Evolutionary conservation across 1,140 invertebrate genomes (phyloP).

Genomic region (Brachionus sp.): DNA sequence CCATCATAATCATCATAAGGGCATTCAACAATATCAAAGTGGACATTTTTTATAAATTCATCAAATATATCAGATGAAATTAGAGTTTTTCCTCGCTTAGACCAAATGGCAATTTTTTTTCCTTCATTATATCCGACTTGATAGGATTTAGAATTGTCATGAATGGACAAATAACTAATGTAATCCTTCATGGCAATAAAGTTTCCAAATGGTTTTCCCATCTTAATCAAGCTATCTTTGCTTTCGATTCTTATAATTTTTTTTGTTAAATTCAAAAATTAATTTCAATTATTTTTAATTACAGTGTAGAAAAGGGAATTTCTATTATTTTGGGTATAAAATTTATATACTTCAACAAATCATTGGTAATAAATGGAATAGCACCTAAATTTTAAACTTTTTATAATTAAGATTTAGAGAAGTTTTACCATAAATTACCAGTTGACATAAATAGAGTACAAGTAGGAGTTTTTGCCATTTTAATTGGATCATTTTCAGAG

Average conservation of each 20-base stretch:
- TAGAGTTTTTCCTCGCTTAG: conserved; percentile 35
- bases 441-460: conserved; percentile 36
- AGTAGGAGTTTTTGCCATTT: background rate
- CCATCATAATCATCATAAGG: conserved; percentile 4
- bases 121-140: conserved; percentile 18
- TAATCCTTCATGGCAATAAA: conserved; percentile 26
- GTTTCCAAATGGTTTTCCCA: background rate
- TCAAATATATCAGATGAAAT: background rate
- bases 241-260: background rate
- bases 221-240: conserved; percentile 32
- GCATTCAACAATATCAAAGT: conserved; percentile 30
- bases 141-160: conserved; percentile 24
- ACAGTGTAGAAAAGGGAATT: conserved; percentile 16
- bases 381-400: background rate
- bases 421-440: background rate
- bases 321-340: background rate
- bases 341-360: background rate
- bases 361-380: conserved; percentile 41
- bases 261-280: background rate
- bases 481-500: background rate
- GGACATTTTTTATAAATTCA: conserved; percentile 28
- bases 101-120: conserved; percentile 35
- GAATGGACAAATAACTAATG: conserved; percentile 3
- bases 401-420: background rate
- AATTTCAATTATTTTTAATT: background rate